Evolutionary conservation across 2,797 vertebrate genomes (phyloP), one percentile per base, ranked within the genome.

Genomic region (Poecilia wingei): DNA sequence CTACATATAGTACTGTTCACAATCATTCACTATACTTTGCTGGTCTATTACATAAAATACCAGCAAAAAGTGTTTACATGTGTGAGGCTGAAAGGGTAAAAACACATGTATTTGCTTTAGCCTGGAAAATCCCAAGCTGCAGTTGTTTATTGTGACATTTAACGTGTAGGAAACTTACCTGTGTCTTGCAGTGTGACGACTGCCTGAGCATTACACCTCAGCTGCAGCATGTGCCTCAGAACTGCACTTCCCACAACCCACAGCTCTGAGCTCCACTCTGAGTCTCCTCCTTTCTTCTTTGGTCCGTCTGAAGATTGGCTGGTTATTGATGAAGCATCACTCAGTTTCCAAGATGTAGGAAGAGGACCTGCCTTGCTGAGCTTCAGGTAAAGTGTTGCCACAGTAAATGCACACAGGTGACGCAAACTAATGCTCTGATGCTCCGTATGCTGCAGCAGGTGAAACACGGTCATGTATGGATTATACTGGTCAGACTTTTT

Each of bases 171-270:
- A 74, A 22, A 28, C 89, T 95, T 88, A 98, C 97, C 97, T 80
- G 92, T 91, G 0, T 97, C 95, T 74, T 94, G 95, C 64, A 98
- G 83, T 16, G 81, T 72, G n/a, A 94, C 91, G 85, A 99, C 88
- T 0, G 97, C 98, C 91, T 99, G 98, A 6, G 97, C 96, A 0
- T 99, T 99, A 82, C 98, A 98, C 18, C 95, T 95, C 31, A 99
- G 96, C 92, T 99, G 98, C 78, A 99, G 86, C 86, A 97, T 3
- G 43, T 99, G 98, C 64, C 95, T 97, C 86, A 99, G 93, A 91
- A 96, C 95, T 1, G 95, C 96, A 88, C 95, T 94, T 92, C 97
- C 98, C 91, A 98, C 82, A 33, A 92, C 64, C 84, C 89, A 92
- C 86, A 92, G 82, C 83, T 96, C 94, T 3, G 90, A 79, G 80